Evolutionary conservation across 2,888 invertebrate species (phyloP).

Genomic region (Cephalotes varians): DNA sequence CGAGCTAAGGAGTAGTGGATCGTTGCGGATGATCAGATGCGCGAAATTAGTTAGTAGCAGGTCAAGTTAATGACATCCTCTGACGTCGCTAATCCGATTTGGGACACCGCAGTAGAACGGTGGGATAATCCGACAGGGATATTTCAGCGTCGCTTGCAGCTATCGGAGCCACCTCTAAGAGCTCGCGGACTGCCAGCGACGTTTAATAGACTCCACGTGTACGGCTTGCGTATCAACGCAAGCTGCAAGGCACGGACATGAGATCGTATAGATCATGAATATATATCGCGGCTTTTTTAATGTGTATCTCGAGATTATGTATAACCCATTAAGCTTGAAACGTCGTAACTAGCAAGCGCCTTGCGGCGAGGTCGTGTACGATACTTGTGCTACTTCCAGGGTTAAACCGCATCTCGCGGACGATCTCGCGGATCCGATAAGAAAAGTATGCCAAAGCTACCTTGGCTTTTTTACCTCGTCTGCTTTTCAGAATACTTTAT

Average conservation of each 20-base stretch:
- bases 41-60: slow-evolving; percentile 54
- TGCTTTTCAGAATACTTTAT: slow-evolving; percentile 20
- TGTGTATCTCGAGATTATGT: slow-evolving; percentile 10
- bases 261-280: slow-evolving; percentile 5
- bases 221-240: not conserved
- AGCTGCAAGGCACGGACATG: not conserved
- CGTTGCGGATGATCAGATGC: slow-evolving; percentile 39
- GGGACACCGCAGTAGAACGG: slow-evolving; percentile 34
- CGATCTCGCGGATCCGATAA: slow-evolving; percentile 34
- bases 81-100: slow-evolving; percentile 61
- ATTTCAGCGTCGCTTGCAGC: slow-evolving; percentile 55
- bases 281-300: slow-evolving; percentile 22
- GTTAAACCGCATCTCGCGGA: slow-evolving; percentile 12
- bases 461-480: slow-evolving; percentile 6
- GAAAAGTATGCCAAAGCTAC: slow-evolving; percentile 30
- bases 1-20: not conserved
- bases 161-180: slow-evolving; percentile 20
- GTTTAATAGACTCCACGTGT: slow-evolving; percentile 34
- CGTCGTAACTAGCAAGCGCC: slow-evolving; percentile 20
- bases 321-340: slow-evolving; percentile 21
- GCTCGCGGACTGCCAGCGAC: slow-evolving; percentile 13
- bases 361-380: not conserved
- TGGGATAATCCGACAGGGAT: slow-evolving; percentile 58
- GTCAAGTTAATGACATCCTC: slow-evolving; percentile 60
- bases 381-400: slow-evolving; percentile 9